These are phyloP conservation scores for Parasteatoda tepidariorum DNA, from an alignment of 1,140 invertebrate genomes.

Conservation along the genomic window DNA sequence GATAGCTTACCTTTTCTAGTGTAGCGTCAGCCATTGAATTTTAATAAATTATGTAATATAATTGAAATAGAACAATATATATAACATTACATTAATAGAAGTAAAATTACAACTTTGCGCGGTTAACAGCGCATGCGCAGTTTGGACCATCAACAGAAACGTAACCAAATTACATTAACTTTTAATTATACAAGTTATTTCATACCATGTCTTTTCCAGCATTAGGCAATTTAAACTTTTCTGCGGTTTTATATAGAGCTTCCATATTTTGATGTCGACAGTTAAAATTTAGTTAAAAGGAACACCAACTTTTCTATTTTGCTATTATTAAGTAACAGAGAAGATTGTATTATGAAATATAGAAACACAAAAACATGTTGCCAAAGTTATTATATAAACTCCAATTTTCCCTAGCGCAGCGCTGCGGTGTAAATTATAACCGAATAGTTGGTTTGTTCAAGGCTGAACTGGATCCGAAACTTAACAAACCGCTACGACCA, in stretches of 20 bases:
- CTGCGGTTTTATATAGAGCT: slow-evolving; percentile 43
- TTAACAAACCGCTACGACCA: no score
- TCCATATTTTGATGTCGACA: no score
- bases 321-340: no score
- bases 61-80: neutral
- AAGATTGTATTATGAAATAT: no score
- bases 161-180: neutral
- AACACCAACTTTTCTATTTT: no score
- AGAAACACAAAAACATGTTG: no score
- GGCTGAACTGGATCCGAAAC: no score
- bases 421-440: no score
- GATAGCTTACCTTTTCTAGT: neutral
- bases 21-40: neutral
- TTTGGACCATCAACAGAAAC: neutral
- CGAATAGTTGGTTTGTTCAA: no score
- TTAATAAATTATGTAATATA: neutral
- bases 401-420: no score
- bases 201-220: slow-evolving; percentile 44
- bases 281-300: no score
- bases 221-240: slow-evolving; percentile 49
- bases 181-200: neutral
- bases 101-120: slow-evolving; percentile 5
- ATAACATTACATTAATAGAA: neutral
- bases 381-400: no score
- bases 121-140: slow-evolving; percentile 32